Evolutionary conservation across 2,888 invertebrate genomes (phyloP), one percentile per base, ranked within the genome.

Genomic region (Piscicola geometra): DNA sequence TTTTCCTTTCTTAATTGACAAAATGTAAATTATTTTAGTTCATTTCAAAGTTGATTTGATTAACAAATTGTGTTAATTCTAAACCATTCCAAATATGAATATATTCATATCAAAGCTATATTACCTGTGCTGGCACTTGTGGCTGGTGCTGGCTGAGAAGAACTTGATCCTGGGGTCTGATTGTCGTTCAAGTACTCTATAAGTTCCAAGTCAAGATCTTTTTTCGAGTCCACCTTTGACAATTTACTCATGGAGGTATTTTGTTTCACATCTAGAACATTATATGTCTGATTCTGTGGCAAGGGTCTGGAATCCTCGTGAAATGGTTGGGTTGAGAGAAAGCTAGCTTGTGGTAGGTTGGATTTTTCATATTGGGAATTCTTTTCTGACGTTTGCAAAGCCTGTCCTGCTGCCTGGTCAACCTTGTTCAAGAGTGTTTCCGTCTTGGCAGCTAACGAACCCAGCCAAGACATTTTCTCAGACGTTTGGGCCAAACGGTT

Each of bases 381-480:
- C 32, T 75, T 68, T 18, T 80, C 79, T 66, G 79, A 78, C 15
- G 71, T 69, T 67, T 82, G 83, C 28, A 86, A 80, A 0, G 90
- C 91, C 30, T 86, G 88, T 0, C 91, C 91, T 33, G 91, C 91
- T 83, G 90, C 90, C 81, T 91, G 89, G 81, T 92, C 92, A 33
- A 92, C 85, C 82, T 90, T 90, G 82, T 91, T 91, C 30, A 92
- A 87, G 77, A 92, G 88, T 82, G 88, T 89, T 82, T 92, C 92
- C 21, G 92, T 91, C 78, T 89, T 91, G 36, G 90, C 91, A 77
- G 91, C 91, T 76, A 91, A 86, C 78, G 89, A 91, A 78, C 89
- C 87, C 76, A 92, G 88, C 91, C 91, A 91, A 79, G 91, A 89
- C 90, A 91, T 91, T 47, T n/a, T n/a, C n/a, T n/a, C n/a, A n/a